Percentiles rank a stretch among this genome's conserved stretches.
Conservation (phyloP, 2,888 invertebrate genomes). For the Sphaerophoria rueppellii region DNA sequence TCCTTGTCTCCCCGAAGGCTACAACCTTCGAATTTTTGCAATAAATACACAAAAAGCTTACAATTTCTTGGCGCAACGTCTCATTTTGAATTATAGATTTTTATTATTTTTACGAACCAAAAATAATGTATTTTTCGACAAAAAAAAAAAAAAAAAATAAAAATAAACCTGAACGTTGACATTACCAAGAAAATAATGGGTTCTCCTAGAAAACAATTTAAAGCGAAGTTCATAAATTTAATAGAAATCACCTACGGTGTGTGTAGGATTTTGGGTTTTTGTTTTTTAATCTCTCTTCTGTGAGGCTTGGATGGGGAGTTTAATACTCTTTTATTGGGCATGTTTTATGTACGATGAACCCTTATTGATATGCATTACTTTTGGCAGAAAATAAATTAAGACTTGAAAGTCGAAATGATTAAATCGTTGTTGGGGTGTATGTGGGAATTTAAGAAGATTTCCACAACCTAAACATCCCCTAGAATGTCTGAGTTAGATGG, state of each 20-base stretch:
- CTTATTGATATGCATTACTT: constrained; percentile 40
- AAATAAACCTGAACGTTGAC: background rate
- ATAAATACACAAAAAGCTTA: constrained; percentile 2
- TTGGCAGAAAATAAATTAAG: constrained; percentile 16
- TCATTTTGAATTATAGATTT: constrained; percentile 31
- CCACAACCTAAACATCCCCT: too few relatives aligned
- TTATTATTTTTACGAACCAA: constrained; percentile 9
- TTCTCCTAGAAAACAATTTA: background rate
- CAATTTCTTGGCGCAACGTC: background rate
- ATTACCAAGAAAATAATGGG: constrained; percentile 6
- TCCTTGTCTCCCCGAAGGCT: constrained; percentile 12
- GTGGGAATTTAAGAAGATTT: background rate
- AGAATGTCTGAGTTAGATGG: too few relatives aligned
- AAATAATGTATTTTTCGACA: constrained; percentile 1
- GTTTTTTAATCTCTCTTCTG: constrained; percentile 4
- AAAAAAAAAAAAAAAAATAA: background rate
- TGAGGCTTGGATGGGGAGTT: background rate
- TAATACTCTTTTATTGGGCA: constrained; percentile 3
- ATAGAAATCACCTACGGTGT: constrained; percentile 10
- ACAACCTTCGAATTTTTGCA: constrained; percentile 3
- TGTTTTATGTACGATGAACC: constrained; percentile 6
- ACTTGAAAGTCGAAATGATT: background rate
- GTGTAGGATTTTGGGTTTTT: background rate
- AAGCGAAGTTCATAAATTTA: constrained; percentile 8
- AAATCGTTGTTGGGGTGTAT: background rate